phyloP scores from a whole-genome alignment of 2,113 vertebrate genomes.

The Platichthys stellatus region DNA sequence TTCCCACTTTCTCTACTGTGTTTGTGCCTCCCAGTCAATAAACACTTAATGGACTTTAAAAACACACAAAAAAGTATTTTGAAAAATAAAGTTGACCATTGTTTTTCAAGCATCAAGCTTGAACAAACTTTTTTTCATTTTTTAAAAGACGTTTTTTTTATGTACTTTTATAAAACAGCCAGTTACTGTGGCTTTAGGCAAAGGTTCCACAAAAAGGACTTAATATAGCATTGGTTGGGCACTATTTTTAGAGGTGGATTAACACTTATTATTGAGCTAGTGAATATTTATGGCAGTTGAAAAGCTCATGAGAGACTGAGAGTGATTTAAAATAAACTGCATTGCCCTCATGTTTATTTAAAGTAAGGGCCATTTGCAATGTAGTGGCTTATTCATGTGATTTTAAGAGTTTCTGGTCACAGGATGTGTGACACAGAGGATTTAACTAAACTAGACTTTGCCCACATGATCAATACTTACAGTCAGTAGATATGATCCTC shows the following conservation, averaged over 20 bases:
- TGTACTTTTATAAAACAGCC: background rate
- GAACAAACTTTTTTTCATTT: no score
- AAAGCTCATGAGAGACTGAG: background rate
- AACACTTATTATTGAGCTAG: background rate
- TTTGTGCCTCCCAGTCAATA: background rate
- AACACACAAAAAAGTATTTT: no score
- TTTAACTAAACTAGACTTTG: no score
- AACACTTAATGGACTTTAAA: no score
- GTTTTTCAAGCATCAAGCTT: no score
- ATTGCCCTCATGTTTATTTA: background rate
- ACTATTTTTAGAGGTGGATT: background rate
- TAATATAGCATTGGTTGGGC: background rate
- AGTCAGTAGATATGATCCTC: background rate
- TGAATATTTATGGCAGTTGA: background rate
- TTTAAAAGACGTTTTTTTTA: no score
- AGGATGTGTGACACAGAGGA: background rate
- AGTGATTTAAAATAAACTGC: background rate
- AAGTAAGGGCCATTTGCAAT: background rate
- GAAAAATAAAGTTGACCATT: no score
- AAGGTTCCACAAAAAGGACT: background rate
- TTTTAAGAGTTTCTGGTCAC: background rate
- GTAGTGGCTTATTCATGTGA: background rate
- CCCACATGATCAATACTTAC: background rate
- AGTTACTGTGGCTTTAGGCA: background rate
- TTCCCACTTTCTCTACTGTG: background rate